A percentile compares a stretch with the other conserved stretches of the same genome.
These are phyloP conservation scores for Maniola hyperantus DNA, from an alignment of 2,888 invertebrate genomes.

Conservation along the genomic window DNA sequence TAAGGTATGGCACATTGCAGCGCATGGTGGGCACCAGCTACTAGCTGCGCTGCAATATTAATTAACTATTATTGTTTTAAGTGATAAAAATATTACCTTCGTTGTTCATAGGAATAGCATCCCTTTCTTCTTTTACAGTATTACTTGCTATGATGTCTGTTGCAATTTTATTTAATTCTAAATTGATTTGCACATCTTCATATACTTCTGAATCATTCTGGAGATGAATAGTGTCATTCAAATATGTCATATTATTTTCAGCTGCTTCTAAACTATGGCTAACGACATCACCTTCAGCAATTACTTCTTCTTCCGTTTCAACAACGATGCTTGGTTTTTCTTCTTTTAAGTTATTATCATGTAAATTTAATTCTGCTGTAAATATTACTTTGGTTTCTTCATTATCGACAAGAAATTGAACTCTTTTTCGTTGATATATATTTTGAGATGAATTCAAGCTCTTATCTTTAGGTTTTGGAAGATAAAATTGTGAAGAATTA, in stretches of 20 bases:
- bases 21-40: too few relatives aligned
- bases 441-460: constrained; percentile 55
- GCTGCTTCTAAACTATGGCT: constrained; percentile 59
- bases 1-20: too few relatives aligned
- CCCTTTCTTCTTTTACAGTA: constrained; percentile 39
- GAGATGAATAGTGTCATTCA: constrained; percentile 46
- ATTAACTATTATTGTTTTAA: too few relatives aligned
- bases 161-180: constrained; percentile 38
- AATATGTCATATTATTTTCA: constrained; percentile 1
- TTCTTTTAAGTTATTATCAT: constrained; percentile 57
- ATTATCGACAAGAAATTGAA: constrained; percentile 87
- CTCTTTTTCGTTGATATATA: constrained; percentile 84
- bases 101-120: constrained; percentile 47
- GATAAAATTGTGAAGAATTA: constrained; percentile 83
- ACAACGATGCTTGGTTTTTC: constrained; percentile 40
- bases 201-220: constrained; percentile 51
- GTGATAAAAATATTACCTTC: constrained; percentile 24
- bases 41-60: too few relatives aligned
- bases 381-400: constrained; percentile 79
- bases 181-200: constrained; percentile 43
- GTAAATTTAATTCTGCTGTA: constrained; percentile 75
- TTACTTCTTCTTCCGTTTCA: constrained; percentile 36
- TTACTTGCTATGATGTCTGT: constrained; percentile 20
- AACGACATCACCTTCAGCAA: constrained; percentile 65
- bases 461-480: constrained; percentile 81